These are phyloP conservation scores for Ammodytes marinus DNA, from an alignment of 2,113 vertebrate genomes.

Conservation along the genomic window DNA sequence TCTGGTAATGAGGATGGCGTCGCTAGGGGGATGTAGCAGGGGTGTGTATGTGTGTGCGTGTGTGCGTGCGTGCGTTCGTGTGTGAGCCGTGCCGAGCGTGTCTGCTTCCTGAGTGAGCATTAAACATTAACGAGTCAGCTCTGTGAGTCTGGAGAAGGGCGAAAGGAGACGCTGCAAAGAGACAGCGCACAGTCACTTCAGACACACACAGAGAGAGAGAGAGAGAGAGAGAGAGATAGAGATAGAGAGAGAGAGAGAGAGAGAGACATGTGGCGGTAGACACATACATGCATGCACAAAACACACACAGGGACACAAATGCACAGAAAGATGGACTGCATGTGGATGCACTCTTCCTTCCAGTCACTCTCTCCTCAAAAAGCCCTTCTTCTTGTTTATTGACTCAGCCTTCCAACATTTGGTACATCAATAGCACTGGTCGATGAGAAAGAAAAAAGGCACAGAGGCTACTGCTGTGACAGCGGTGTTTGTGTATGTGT, in stretches of 20 bases:
- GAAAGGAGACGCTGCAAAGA: constrained; percentile 44
- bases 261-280: constrained; percentile 27
- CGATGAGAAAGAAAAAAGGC: constrained; percentile 67
- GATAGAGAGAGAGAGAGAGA: constrained; percentile 1
- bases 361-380: constrained; percentile 61
- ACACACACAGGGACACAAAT: constrained; percentile 4
- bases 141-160: constrained; percentile 60
- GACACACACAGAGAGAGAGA: constrained; percentile 10
- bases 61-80: constrained; percentile 25
- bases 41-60: constrained; percentile 44
- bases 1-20: constrained; percentile 83
- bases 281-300: constrained; percentile 4
- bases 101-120: constrained; percentile 83
- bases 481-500: constrained; percentile 1
- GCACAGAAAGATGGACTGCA: constrained; percentile 37
- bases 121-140: constrained; percentile 82
- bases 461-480: constrained; percentile 49
- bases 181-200: constrained; percentile 33
- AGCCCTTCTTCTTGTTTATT: constrained; percentile 76
- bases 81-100: constrained; percentile 49
- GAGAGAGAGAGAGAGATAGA: constrained; percentile 8
- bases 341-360: constrained; percentile 45
- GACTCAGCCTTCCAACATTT: constrained; percentile 68
- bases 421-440: constrained; percentile 70
- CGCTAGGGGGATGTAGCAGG: constrained; percentile 76